Percentiles rank a stretch among this genome's conserved stretches.
phyloP scores from a whole-genome alignment of 35 echinoderm and acorn worm genomes.

The Amphiura filiformis region DNA sequence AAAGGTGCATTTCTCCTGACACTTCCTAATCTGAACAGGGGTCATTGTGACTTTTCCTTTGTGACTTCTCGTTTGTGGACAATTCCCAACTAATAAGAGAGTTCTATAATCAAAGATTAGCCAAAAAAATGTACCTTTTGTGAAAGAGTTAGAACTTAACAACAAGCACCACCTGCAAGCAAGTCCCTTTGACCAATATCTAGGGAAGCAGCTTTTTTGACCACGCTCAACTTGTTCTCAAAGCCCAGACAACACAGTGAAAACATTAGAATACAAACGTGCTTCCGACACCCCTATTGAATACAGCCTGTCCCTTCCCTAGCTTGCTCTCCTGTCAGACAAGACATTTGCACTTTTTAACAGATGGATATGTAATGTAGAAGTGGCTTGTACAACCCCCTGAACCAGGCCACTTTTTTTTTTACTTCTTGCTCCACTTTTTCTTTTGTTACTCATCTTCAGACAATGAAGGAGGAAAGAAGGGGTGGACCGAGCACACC shows the following conservation, averaged over 20 bases:
- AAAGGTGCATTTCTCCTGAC: too few species aligned
- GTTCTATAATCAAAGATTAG: too few species aligned
- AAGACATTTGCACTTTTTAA: conserved; percentile 15
- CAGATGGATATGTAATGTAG: conserved; percentile 1
- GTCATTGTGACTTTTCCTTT: too few species aligned
- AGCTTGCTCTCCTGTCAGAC: background rate
- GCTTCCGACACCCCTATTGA: background rate
- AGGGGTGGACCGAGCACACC: conserved; percentile 3
- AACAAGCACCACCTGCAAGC: background rate
- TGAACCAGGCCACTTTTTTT: background rate
- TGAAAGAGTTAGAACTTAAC: background rate
- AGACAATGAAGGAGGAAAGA: background rate
- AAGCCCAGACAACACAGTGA: background rate
- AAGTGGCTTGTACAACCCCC: background rate
- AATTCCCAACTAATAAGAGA: too few species aligned
- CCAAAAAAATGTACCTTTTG: background rate
- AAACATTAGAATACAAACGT: background rate
- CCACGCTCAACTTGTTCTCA: conserved; percentile 7
- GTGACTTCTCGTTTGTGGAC: too few species aligned
- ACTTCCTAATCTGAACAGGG: too few species aligned
- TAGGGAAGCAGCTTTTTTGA: conserved; percentile 2
- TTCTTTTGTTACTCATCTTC: conserved; percentile 15
- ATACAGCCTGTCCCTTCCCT: background rate
- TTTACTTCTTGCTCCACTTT: background rate
- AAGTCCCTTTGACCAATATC: background rate